Evolutionary conservation across 1,140 invertebrate genomes (phyloP).

Genomic region (Meteorus sp.): DNA sequence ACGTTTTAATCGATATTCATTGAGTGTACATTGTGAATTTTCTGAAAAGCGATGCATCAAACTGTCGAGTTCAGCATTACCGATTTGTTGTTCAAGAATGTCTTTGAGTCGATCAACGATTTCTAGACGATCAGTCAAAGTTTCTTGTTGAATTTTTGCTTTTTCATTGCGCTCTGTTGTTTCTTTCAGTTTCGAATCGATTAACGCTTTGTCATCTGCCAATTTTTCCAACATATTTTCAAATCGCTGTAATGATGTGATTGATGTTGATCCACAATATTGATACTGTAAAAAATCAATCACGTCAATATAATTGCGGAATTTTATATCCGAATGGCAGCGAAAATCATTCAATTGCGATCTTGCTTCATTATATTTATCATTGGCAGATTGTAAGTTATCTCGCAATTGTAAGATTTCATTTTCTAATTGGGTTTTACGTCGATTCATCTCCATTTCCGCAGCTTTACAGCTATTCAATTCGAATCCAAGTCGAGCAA

Average conservation of each 20-base stretch:
- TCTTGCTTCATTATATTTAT: constrained; percentile 34
- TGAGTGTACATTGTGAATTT: constrained; percentile 39
- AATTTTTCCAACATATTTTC: constrained; percentile 34
- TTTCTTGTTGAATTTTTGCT: constrained; percentile 39
- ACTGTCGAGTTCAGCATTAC: constrained; percentile 36
- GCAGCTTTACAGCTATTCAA: constrained; percentile 40
- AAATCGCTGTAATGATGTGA: constrained; percentile 42
- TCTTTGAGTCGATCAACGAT: constrained; percentile 49
- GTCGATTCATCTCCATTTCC: constrained; percentile 37
- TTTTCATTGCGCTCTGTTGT: constrained; percentile 34
- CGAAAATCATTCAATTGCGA: constrained; percentile 36
- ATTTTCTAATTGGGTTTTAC: constrained; percentile 36
- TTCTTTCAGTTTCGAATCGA: constrained; percentile 43
- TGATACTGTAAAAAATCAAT: constrained; percentile 46
- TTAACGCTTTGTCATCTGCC: constrained; percentile 33
- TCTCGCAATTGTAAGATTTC: constrained; percentile 37
- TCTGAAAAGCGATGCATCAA: constrained; percentile 44
- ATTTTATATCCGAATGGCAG: constrained; percentile 10
- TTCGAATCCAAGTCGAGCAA: constrained; percentile 58
- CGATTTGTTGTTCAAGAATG: constrained; percentile 49
- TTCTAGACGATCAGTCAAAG: constrained; percentile 38
- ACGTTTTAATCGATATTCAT: constrained; percentile 43
- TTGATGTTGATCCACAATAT: constrained; percentile 45
- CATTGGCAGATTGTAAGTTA: constrained; percentile 38
- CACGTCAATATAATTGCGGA: constrained; percentile 37